Evolutionary conservation across 2,113 vertebrate species (phyloP), one percentile per base, ranked within the genome.

Genomic region (Sylvilagus bachmani): DNA sequence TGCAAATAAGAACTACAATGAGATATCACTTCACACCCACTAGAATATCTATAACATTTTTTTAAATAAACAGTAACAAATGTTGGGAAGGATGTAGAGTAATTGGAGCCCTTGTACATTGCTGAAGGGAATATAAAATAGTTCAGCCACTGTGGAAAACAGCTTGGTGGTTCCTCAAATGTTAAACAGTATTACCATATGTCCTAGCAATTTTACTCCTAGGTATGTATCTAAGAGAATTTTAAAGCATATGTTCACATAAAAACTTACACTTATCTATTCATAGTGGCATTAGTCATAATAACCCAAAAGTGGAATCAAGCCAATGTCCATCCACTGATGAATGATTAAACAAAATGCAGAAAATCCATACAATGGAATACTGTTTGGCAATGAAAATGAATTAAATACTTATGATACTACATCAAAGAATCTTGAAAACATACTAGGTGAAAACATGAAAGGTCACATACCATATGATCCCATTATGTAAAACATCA

Each of bases 291-390:
- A 85, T 89, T 86, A 94, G 9, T 81, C 69, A 82, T 64, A 86
- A 64, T 67, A 91, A 69, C 66, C 21, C 53, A 93, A 77, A 84
- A 73, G 8, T 66, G 9, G 14, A 69, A 94, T 61, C 2, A 86
- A 87, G 33, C 29, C 38, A 89, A 73, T 73, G 58, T 58, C 16
- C 33, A 93, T 71, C 27, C 70, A 78, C 9, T 69, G 36, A 75
- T 87, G 49, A 95, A 91, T 95, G 11, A 62, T 74, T 73, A 75
- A 87, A 77, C n/a, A 86, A 91, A 87, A 66, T 71, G 9, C 64
- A 73, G 12, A 66, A 58, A 51, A 27, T 49, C 10, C 58, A 70
- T 19, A 61, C 21, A 64, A 73, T 73, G 58, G 6, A 58, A 91
- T 80, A 71, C 62, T 88, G 8, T 38, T 89, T 79, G 33, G 25